Evolutionary conservation across 2,888 invertebrate genomes (phyloP).

Genomic region (Aphodius sticticus): DNA sequence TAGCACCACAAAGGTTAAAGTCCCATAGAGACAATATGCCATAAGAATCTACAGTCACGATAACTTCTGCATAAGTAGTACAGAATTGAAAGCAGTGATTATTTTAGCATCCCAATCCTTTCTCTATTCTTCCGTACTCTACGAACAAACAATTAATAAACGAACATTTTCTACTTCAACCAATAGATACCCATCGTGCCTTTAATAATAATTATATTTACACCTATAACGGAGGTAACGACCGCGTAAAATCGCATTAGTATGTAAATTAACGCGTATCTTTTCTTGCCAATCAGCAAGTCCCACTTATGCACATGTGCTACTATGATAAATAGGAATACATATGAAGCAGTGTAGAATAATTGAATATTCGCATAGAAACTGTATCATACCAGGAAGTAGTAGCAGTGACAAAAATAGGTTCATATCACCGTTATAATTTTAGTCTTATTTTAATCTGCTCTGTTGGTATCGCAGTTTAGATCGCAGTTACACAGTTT

Average conservation of each 20-base stretch:
- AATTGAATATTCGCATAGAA: not conserved
- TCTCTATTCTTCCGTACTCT: not conserved
- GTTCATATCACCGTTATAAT: not conserved
- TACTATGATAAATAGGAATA: not conserved
- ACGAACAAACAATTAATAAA: not conserved
- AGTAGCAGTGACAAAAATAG: not conserved
- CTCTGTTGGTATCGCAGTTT: not conserved
- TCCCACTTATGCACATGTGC: not conserved
- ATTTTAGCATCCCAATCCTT: not conserved
- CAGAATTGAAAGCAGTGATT: not conserved
- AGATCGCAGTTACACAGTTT: no score
- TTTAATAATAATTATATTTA: not conserved
- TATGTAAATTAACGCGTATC: not conserved
- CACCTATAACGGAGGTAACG: not conserved
- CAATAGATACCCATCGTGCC: not conserved
- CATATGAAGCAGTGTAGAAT: not conserved
- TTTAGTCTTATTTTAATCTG: not conserved
- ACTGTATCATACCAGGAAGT: conserved; percentile 4
- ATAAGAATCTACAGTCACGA: not conserved
- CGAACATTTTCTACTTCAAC: not conserved
- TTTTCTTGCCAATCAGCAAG: not conserved
- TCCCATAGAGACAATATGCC: not conserved
- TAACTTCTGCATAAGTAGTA: not conserved
- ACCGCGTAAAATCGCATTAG: not conserved
- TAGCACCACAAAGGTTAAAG: not conserved